These are phyloP conservation scores for Lamellibrachia columna DNA, from an alignment of 2,888 invertebrate species.

Conservation along the genomic window DNA sequence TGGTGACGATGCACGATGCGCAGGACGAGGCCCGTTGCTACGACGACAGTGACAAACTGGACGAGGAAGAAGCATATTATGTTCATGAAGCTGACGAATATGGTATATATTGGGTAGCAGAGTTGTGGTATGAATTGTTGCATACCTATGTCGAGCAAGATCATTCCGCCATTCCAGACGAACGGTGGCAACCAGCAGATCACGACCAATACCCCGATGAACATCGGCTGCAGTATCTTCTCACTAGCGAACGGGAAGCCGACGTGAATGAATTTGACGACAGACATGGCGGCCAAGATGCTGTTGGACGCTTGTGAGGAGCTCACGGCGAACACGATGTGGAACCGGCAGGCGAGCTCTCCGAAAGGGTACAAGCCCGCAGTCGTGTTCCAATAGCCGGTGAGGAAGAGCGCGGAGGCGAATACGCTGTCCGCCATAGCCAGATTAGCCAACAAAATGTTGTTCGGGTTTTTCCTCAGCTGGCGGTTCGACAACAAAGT, in stretches of 20 bases:
- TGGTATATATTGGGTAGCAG: not conserved
- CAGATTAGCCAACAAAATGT: not conserved
- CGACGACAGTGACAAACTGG: not conserved
- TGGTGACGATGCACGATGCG: not conserved
- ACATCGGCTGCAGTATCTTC: not conserved
- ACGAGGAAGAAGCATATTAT: not conserved
- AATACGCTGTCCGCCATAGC: not conserved
- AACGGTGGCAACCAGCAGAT: not conserved
- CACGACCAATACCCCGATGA: not conserved
- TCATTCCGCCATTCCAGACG: not conserved
- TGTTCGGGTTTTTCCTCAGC: slow-evolving; percentile 10
- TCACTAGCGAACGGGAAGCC: not conserved
- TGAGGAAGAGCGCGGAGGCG: not conserved
- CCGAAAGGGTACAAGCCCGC: not conserved
- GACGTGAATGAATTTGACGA: not conserved
- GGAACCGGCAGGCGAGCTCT: not conserved
- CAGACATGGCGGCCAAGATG: not conserved
- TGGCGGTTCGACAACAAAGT: not conserved
- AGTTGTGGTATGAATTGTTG: not conserved
- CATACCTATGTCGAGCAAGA: not conserved
- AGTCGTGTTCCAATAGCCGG: not conserved
- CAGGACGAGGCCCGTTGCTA: not conserved
- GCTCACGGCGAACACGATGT: not conserved
- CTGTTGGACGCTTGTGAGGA: not conserved
- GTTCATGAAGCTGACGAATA: not conserved